These are phyloP conservation scores for Callipepla squamata DNA, from an alignment of 2,113 vertebrate genomes.

Conservation along the genomic window DNA sequence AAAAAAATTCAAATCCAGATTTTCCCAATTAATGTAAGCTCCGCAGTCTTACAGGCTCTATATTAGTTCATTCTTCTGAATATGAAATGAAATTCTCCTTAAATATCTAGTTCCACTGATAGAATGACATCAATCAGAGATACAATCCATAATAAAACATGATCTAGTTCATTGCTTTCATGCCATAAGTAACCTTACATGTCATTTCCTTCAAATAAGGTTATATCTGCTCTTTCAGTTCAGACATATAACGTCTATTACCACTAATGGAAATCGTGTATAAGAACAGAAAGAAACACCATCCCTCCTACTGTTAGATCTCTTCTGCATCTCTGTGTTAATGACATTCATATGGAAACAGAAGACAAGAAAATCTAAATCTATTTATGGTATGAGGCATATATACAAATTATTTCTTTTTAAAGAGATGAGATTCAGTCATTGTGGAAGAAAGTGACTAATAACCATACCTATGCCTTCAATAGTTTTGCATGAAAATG, in stretches of 20 bases:
- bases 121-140: conserved; percentile 6
- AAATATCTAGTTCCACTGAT: conserved; percentile 17
- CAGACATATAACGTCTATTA: background rate
- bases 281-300: background rate
- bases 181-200: conserved; percentile 14
- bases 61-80: background rate
- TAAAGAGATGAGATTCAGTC: background rate
- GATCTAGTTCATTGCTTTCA: conserved; percentile 17
- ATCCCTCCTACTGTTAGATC: background rate
- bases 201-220: conserved; percentile 49
- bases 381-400: background rate
- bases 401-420: background rate
- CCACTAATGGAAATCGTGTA: background rate
- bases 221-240: conserved; percentile 1
- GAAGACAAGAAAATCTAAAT: background rate
- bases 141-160: conserved; percentile 19
- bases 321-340: background rate
- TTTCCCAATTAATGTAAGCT: background rate
- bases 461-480: background rate
- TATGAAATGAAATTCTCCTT: background rate
- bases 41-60: background rate
- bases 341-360: background rate
- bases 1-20: background rate
- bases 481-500: background rate
- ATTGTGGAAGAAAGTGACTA: background rate